Base-by-base conservation (phyloP, 2,888 invertebrate genomes). In the Andrena hattorfiana region DNA sequence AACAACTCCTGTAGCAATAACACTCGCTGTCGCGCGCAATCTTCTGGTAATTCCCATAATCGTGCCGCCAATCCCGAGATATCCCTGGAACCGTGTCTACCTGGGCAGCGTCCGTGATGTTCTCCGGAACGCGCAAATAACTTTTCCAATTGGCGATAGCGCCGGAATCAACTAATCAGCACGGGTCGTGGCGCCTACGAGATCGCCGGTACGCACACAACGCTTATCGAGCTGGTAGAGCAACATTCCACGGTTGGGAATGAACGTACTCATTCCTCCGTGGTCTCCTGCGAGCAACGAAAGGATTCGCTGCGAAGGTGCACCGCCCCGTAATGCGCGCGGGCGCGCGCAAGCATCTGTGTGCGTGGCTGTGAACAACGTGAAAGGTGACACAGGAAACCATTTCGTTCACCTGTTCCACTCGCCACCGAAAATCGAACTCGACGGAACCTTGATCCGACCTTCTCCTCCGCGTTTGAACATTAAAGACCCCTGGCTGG, bases 371-470 rank as follows among this genome's bases (percentile, higher is more conserved):
- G 74, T 20, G 64, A 74, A 54, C 26, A 56, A 1, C 63, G 77
- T 72, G 81, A 72, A 70, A 80, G 75, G 75, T 56, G 72, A 67
- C 74, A 63, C 83, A 83, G 83, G 83, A 84, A 84, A 84, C 63
- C 74, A 74, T 84, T 84, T 73, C 66, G 79, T 83, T 64, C 86
- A 87, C 77, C 86, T 87, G 87, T 81, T 69, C 76, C 59, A 8
- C 66, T 6, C 42, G 77, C 30, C 75, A 68, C 88, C 87, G 86
- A 87, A 87, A 87, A 86, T 84, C 80, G 69, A 72, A 80, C 77
- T 64, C 67, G 63, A 48, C 35, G 75, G 71, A 87, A 67, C 89
- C 87, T 90, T 89, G 86, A 88, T 85, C 79, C 82, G 89, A 90
- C 90, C 90, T 90, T 90, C 90, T 81, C 82, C 85, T 75, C 78